A percentile compares a stretch with the other conserved stretches of the same genome.
These are phyloP conservation scores for Platorchestia sp. DNA, from an alignment of 1,140 invertebrate genomes.

Conservation along the genomic window DNA sequence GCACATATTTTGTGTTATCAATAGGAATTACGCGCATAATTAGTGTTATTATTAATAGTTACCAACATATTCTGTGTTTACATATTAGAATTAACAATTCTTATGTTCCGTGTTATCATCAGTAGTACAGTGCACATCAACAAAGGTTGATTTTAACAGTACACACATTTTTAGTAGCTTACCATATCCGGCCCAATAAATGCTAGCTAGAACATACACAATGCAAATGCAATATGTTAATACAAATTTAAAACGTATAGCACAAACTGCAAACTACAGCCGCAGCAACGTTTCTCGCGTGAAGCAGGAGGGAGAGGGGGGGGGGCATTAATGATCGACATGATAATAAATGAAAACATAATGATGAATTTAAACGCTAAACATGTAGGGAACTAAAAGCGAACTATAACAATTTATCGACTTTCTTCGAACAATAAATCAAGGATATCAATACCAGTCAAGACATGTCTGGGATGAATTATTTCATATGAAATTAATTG, in stretches of 20 bases:
- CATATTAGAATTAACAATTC: not conserved
- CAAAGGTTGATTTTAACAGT: not conserved
- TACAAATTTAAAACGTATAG: not conserved
- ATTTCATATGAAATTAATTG: not conserved
- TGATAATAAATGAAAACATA: not conserved
- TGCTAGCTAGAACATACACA: not conserved
- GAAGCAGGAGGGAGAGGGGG: not conserved
- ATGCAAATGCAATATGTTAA: not conserved
- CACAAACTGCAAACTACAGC: not conserved
- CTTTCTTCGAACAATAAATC: not conserved
- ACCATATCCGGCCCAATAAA: not conserved
- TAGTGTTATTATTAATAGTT: not conserved
- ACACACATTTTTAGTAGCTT: not conserved
- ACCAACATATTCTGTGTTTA: too few species aligned
- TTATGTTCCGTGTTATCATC: not conserved
- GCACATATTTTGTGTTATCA: too few species aligned
- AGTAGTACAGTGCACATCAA: not conserved
- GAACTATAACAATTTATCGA: not conserved
- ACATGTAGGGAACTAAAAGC: too few species aligned
- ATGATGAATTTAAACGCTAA: too few species aligned
- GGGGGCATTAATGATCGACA: not conserved
- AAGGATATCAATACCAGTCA: not conserved
- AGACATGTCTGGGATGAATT: not conserved
- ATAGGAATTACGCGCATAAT: too few species aligned
- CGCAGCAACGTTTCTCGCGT: not conserved